Conservation (phyloP, 2,113 vertebrate genomes). For the Electrona antarctica region DNA sequence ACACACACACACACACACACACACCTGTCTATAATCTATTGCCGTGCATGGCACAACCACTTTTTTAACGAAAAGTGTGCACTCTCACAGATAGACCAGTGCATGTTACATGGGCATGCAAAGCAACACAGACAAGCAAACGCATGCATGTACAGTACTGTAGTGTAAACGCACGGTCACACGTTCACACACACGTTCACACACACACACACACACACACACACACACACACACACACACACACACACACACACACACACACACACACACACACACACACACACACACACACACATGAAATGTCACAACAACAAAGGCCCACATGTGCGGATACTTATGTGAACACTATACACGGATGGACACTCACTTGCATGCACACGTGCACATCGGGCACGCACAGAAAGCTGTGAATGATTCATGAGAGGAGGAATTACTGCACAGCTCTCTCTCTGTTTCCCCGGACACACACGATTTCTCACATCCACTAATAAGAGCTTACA, state of each 20-base stretch:
- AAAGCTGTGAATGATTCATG: slow-evolving; percentile 56
- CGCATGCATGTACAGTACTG: slow-evolving; percentile 31
- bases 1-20: not conserved
- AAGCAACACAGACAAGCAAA: slow-evolving; percentile 48
- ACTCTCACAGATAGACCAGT: slow-evolving; percentile 21
- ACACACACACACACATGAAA: not conserved
- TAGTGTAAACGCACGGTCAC: slow-evolving; percentile 11
- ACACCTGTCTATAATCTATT: not conserved
- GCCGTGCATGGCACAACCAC: too few relatives aligned
- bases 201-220: not conserved
- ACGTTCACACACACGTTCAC: not conserved
- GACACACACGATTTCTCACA: slow-evolving; percentile 39
- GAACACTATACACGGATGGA: not conserved
- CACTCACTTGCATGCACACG: not conserved
- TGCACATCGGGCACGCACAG: not conserved
- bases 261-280: not conserved
- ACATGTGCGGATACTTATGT: not conserved
- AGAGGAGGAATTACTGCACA: slow-evolving; percentile 44
- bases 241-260: not conserved
- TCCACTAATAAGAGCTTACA: slow-evolving; percentile 32
- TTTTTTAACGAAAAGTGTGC: too few relatives aligned
- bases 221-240: not conserved
- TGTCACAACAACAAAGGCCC: not conserved
- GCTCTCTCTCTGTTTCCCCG: slow-evolving; percentile 46
- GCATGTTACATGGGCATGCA: slow-evolving; percentile 52